Evolutionary conservation across 2,797 vertebrate species (phyloP).

Genomic region (Discoglossus pictus): DNA sequence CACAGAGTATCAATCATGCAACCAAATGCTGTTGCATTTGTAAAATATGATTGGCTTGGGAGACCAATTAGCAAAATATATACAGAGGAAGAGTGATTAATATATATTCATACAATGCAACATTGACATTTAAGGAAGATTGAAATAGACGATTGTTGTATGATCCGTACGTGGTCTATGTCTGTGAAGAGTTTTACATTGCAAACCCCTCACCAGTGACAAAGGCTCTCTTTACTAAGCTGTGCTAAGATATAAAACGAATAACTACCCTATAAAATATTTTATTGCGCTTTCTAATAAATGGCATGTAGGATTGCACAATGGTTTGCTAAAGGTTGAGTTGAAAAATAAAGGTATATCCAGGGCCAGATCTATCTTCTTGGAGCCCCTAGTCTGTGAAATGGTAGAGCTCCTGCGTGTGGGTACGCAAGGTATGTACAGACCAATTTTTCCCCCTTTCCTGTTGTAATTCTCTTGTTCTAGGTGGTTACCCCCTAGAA

Average conservation of each 20-base stretch:
- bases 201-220: not conserved
- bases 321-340: no score
- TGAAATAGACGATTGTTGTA: conserved; percentile 2
- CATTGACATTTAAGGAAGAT: conserved; percentile 40
- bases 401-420: no score
- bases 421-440: no score
- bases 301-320: conserved; percentile 16
- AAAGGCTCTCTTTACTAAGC: conserved; percentile 1
- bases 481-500: no score
- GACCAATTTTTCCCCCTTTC: no score
- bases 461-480: no score
- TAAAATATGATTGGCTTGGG: conserved; percentile 46
- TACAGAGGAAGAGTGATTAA: conserved; percentile 12
- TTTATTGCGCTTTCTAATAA: conserved; percentile 6
- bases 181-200: not conserved
- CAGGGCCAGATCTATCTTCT: no score
- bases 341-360: no score
- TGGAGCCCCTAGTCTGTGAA: no score
- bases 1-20: conserved; percentile 38
- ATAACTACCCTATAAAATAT: conserved; percentile 3
- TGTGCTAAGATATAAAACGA: not conserved
- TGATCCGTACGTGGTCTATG: not conserved
- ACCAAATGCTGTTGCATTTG: conserved; percentile 15
- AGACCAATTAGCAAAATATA: conserved; percentile 42
- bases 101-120: conserved; percentile 35